These are phyloP conservation scores for Sialia sialis DNA, from an alignment of 2,113 vertebrate species.

Conservation along the genomic window DNA sequence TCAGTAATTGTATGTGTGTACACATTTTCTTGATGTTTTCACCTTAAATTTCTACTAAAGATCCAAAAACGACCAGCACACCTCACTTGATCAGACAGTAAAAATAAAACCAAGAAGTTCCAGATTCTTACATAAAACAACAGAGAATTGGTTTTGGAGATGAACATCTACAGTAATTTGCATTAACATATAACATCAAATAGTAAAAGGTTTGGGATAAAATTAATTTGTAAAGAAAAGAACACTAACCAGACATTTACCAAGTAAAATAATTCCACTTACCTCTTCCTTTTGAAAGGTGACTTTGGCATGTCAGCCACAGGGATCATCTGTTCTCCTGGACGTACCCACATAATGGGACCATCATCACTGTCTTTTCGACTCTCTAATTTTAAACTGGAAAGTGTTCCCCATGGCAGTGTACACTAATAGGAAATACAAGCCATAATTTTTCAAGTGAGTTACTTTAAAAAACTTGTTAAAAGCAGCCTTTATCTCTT, in stretches of 20 bases:
- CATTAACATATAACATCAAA: neutral
- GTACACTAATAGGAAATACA: slow-evolving; percentile 81
- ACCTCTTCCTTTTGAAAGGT: slow-evolving; percentile 98
- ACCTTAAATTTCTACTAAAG: neutral
- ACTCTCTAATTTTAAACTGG: slow-evolving; percentile 87
- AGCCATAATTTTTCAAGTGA: neutral
- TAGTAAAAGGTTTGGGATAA: neutral
- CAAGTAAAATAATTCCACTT: slow-evolving; percentile 20
- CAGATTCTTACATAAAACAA: neutral
- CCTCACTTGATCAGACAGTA: neutral
- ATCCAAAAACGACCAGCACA: neutral
- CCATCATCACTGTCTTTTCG: slow-evolving; percentile 96
- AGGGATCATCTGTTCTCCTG: slow-evolving; percentile 98
- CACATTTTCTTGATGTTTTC: neutral
- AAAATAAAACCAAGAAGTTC: neutral
- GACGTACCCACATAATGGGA: slow-evolving; percentile 98
- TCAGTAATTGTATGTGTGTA: neutral
- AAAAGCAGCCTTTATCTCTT: neutral
- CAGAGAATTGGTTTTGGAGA: neutral
- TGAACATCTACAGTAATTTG: neutral
- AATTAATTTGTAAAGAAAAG: neutral
- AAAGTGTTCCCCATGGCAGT: slow-evolving; percentile 93
- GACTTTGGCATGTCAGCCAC: slow-evolving; percentile 99
- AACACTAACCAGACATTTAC: neutral
- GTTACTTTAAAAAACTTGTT: slow-evolving; percentile 20